Conservation (phyloP, 2,797 vertebrate species). For the Delichon dasypus region DNA sequence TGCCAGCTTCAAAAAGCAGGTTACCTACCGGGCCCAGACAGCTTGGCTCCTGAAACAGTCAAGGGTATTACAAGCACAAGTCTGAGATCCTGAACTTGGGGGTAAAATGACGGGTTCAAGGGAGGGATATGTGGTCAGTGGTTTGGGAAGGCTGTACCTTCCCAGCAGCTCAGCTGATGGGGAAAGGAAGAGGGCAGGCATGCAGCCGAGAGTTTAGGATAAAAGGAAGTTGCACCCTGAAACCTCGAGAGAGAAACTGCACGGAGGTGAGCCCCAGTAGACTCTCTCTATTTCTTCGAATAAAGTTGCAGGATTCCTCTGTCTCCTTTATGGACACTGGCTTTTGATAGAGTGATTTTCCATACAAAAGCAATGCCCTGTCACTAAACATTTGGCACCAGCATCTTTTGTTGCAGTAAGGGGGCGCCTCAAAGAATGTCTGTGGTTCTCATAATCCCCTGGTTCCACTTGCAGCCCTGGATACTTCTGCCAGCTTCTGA, state of each 20-base stretch:
- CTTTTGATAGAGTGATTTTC: not conserved
- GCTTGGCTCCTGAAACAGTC: too few species aligned
- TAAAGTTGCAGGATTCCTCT: not conserved
- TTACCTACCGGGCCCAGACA: not conserved
- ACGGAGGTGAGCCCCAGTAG: not conserved
- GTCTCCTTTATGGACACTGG: not conserved
- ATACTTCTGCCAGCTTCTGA: not conserved
- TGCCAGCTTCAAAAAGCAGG: not conserved
- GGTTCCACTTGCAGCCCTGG: not conserved
- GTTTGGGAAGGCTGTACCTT: not conserved
- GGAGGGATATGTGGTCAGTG: accelerated
- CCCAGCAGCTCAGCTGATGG: not conserved
- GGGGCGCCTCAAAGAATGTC: not conserved
- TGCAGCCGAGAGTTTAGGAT: accelerated
- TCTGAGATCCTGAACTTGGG: not conserved
- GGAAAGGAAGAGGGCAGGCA: not conserved
- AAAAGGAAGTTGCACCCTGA: not conserved
- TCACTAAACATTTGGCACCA: not conserved
- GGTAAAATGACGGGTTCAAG: not conserved
- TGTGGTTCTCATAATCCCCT: not conserved
- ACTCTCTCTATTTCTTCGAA: not conserved
- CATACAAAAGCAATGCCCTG: accelerated
- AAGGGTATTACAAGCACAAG: not conserved
- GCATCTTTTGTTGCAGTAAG: not conserved
- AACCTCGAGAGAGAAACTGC: not conserved